A percentile compares a stretch with the other conserved stretches of the same genome.
These are phyloP conservation scores for Syngnathus rostellatus DNA, from an alignment of 2,797 vertebrate species.

Conservation along the genomic window DNA sequence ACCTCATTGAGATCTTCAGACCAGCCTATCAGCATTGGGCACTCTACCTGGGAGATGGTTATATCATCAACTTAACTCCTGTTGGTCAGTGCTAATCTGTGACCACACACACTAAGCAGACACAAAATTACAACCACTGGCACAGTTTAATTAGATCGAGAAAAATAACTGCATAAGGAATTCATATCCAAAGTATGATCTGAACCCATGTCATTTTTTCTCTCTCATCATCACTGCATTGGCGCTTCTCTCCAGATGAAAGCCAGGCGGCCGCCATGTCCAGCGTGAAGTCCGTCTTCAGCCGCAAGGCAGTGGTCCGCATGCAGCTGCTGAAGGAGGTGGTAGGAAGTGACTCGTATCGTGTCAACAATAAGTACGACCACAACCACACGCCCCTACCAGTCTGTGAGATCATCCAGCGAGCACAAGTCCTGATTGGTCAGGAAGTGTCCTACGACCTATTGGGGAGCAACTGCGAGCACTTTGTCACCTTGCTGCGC, in stretches of 20 bases:
- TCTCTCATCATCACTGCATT: conserved; percentile 1
- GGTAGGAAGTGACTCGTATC: conserved; percentile 75
- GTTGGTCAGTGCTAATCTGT: conserved; percentile 68
- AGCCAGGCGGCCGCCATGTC: conserved; percentile 65
- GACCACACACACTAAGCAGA: neutral
- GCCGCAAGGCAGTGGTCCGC: conserved; percentile 80
- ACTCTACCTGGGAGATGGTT: conserved; percentile 87
- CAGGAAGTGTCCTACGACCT: conserved; percentile 83
- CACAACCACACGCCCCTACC: conserved; percentile 73
- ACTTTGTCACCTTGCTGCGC: conserved; percentile 88
- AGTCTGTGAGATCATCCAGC: conserved; percentile 73
- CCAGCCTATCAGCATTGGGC: conserved; percentile 91
- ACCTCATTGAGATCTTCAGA: conserved; percentile 90
- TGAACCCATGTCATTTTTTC: neutral
- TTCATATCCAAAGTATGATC: neutral
- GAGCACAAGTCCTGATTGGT: conserved; percentile 72
- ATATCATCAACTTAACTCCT: conserved; percentile 84
- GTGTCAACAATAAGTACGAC: conserved; percentile 91
- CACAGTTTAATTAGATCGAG: neutral
- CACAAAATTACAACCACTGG: neutral
- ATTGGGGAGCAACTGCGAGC: conserved; percentile 87
- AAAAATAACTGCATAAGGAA: no score
- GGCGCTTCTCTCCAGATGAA: conserved; percentile 63
- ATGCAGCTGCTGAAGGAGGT: conserved; percentile 91
- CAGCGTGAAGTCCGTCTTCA: conserved; percentile 84